Evolutionary conservation across 2,113 vertebrate genomes (phyloP), one percentile per base, ranked within the genome.

Genomic region (Sylvia atricapilla): DNA sequence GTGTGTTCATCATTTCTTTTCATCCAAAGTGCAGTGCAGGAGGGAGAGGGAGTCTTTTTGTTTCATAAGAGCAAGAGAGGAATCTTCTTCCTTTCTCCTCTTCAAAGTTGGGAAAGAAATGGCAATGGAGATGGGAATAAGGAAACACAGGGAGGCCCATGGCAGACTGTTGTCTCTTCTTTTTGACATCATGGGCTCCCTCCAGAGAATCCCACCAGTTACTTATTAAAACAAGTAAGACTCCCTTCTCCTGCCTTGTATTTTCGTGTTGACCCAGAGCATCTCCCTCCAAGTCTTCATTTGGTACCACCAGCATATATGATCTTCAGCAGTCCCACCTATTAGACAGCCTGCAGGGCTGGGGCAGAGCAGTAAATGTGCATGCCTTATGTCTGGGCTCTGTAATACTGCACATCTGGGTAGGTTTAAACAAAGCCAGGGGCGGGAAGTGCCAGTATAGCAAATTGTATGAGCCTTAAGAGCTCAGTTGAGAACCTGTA

Each of bases 331-430:
- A 3, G 15, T 92, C 52, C 64, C 94, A 93, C 82, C 79, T 95
- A 89, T 43, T 56, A 78, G 81, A 49, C 70, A 91, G 66, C 43
- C n/a, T 70, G 24, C 47, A 41, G 47, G 59, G 35, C 56, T 92
- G 69, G 86, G 60, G 5, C 27, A 60, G 90, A 74, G 62, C 30
- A 53, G 72, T 35, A 67, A 74, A 93, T 74, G 75, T 94, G 94
- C 52, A 24, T 27, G 68, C 90, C 90, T 88, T 31, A 75, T 94
- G 93, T 59, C 67, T 83, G 84, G 33, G 18, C 59, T 93, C 89
- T 84, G 39, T 33, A 49, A 33, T 11, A 16, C 59, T 63, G 84
- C 67, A 92, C 93, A 95, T 82, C 91, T 95, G 96, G 74, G 63
- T 33, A 30, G 75, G 11, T 77, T 96, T 94, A 93, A 74, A 81